Base-by-base conservation (phyloP, 1,140 invertebrate genomes). In the Lepidostoma basale region DNA sequence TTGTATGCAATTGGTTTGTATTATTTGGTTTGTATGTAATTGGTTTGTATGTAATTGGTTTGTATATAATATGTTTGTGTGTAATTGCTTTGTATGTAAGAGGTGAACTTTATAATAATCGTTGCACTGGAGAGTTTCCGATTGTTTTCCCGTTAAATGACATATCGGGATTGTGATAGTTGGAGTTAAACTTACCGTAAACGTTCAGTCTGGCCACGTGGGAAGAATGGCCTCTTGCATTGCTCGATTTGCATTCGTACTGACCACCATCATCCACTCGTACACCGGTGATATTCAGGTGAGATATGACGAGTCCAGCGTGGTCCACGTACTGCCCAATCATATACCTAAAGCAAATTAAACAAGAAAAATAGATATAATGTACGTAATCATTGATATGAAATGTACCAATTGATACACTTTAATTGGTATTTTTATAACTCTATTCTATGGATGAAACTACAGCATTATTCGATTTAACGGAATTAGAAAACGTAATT, bases 141-240 rank as follows among this genome's bases (percentile, higher is more conserved):
- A n/a, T n/a, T n/a, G n/a, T n/a, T n/a, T n/a, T n/a, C n/a, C n/a
- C n/a, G n/a, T 3, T 9, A 1, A 52, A 36, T 56, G 33, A 6
- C 33, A 16, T 12, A 12, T 44, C 2, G 16, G 25, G 9, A 54
- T 30, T 36, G 1, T 36, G n/a, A n/a, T 30, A 30, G 16, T 54
- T 9, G 28, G 16, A 23, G 33, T 20, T 22, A 30, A 33, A n/a
- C 33, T 83, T 86, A 95, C 94, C 93, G 77, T 94, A 93, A 74
- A 97, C 92, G 78, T 94, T 92, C 20, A 96, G 84, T 56, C 88
- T 79, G 0, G 91, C 89, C 33, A 90, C 88, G 76, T 93, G 90
- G 23, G 86, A 85, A 1, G 88, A 85, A 0, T 84, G 84, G 12
- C 91, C 91, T 49, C 92, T 86, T 1, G 85, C 81, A 77, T 94